Evolutionary conservation across 2,888 invertebrate species (phyloP), one percentile per base, ranked within the genome.

Genomic region (Leptinotarsa rubiginosa): DNA sequence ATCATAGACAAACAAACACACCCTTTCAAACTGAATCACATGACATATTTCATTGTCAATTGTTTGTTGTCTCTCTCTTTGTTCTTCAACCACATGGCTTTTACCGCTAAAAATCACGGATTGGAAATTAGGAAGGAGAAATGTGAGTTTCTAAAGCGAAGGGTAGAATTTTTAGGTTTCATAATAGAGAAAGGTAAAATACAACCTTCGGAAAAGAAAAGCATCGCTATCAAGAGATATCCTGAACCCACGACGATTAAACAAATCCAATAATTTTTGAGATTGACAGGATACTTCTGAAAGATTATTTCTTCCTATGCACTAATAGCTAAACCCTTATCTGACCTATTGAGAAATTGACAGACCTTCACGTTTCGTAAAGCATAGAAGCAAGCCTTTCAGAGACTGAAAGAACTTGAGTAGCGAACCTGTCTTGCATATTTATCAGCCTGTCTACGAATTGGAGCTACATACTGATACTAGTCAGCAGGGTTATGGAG

Each of bases 261-360:
- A 62, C 76, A 84, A 41, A 64, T 85, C 2, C 83, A 84, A 75
- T 81, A 82, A 67, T 86, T 85, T 76, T 70, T 86, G 10, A 84
- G 85, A 2, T 66, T 87, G 1, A 83, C 84, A 0, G 83, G 83
- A 22, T 85, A 85, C 78, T 87, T 86, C 70, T 59, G 84, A 13
- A 86, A 86, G 65, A 87, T 85, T 74, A 81, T 87, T 16, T 73
- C 72, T 12, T 72, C 75, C n/a, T 86, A 84, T 75, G 77, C 85
- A 1, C 66, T 78, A 5, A 81, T 84, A n/a, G 86, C 86, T 1
- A 84, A 81, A 72, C 85, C 84, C 54, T 72, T 85, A 62, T 82
- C 83, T 4, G 84, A 87, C 47, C 20, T 83, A 20, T 70, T 82
- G 56, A 81, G 78, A 65, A 77, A 77, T 64, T 67, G 77, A 18